phyloP scores from a whole-genome alignment of 2,797 vertebrate genomes.

The Nannoperca obscura region DNA sequence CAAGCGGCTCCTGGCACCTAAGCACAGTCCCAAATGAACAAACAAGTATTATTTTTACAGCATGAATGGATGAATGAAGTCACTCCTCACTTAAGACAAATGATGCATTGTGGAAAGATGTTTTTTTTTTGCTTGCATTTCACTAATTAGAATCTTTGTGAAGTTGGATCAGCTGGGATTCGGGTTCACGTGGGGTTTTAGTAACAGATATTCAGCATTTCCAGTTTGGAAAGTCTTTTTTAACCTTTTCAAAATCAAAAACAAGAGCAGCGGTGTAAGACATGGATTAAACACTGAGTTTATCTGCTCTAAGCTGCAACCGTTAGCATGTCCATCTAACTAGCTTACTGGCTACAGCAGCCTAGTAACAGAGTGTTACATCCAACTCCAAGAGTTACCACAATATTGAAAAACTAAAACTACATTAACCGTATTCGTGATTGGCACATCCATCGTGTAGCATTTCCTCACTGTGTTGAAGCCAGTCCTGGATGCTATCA shows the following conservation, averaged over 20 bases:
- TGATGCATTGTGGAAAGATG: constrained; percentile 4
- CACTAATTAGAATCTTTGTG: constrained; percentile 18
- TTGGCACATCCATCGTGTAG: not conserved
- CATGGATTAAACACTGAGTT: not conserved
- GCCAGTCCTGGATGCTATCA: not conserved
- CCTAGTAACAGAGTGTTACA: not conserved
- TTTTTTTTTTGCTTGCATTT: constrained; percentile 5
- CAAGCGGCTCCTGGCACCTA: constrained; percentile 17
- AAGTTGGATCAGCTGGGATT: not conserved
- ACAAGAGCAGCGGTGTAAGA: not conserved
- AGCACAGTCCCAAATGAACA: constrained; percentile 23
- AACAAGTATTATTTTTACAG: constrained; percentile 34
- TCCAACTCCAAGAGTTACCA: not conserved
- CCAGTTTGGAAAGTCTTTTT: not conserved
- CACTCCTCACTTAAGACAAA: constrained; percentile 31
- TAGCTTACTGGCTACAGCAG: not conserved
- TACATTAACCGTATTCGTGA: not conserved
- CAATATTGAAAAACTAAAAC: not conserved
- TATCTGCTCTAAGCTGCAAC: not conserved
- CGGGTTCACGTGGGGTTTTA: not conserved
- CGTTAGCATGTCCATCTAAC: not conserved
- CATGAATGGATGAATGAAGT: constrained; percentile 41
- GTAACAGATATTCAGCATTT: not conserved
- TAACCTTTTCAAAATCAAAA: not conserved
- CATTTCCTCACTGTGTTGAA: not conserved